A percentile compares a stretch with the other conserved stretches of the same genome.
phyloP scores from a whole-genome alignment of 2,797 vertebrate species.

The Cacajao melanocephalus region DNA sequence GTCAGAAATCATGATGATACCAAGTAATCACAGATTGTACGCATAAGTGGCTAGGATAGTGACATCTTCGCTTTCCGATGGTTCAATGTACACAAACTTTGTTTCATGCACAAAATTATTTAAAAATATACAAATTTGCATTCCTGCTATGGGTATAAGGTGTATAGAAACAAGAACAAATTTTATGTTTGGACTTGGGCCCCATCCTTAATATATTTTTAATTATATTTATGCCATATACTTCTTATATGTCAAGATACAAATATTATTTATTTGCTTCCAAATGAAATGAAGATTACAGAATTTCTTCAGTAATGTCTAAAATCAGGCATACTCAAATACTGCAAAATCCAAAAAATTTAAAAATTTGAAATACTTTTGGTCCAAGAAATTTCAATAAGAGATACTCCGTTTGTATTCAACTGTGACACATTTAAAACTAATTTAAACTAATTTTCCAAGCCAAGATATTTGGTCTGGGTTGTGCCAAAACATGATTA shows the following conservation, averaged over 20 bases:
- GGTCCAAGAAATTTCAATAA: neutral
- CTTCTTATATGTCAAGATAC: neutral
- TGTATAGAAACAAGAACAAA: neutral
- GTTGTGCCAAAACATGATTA: neutral
- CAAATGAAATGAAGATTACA: neutral
- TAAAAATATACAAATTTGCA: neutral
- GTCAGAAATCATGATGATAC: neutral
- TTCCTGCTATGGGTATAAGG: neutral
- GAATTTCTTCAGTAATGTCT: slow-evolving; percentile 31
- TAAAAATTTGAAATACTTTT: neutral
- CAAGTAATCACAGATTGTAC: neutral
- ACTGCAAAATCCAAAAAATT: neutral
- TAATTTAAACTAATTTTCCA: neutral
- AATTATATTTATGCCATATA: no score
- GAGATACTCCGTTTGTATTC: neutral
- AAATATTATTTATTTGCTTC: slow-evolving; percentile 29
- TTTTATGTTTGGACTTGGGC: neutral
- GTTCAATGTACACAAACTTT: neutral
- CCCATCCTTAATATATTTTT: neutral
- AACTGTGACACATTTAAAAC: neutral
- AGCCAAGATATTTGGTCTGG: neutral
- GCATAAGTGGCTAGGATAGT: neutral
- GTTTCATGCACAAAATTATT: neutral
- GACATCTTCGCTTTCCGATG: neutral
- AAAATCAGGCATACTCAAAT: neutral